These are phyloP conservation scores for Phaenicophaeus curvirostris DNA, from an alignment of 2,797 vertebrate species.

Conservation along the genomic window DNA sequence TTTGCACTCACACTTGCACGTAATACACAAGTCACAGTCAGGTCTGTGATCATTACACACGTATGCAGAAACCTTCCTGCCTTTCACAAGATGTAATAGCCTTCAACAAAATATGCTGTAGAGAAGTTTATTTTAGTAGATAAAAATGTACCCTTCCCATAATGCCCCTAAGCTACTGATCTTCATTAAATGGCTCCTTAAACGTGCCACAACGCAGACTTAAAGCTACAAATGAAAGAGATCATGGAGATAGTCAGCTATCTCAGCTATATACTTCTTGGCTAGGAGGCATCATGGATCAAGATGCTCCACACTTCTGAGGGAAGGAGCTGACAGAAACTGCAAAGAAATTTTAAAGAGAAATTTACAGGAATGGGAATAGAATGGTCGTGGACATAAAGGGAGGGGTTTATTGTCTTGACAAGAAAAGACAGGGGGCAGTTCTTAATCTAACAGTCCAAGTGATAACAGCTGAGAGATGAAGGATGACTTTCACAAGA, in stretches of 20 bases:
- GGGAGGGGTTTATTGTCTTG: neutral
- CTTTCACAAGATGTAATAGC: neutral
- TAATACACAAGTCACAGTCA: neutral
- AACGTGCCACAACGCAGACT: constrained; percentile 41
- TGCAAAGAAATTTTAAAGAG: neutral
- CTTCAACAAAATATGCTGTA: neutral
- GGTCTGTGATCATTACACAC: neutral
- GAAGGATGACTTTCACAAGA: neutral
- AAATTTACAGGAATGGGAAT: neutral
- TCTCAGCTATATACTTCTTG: constrained; percentile 10
- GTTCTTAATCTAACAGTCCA: neutral
- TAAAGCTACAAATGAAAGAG: constrained; percentile 23
- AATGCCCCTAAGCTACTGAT: neutral
- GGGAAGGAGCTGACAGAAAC: neutral
- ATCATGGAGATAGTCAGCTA: neutral
- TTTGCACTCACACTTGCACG: neutral
- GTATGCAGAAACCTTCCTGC: neutral
- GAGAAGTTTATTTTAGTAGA: constrained; percentile 1
- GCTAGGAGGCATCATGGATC: constrained; percentile 23
- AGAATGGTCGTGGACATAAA: neutral
- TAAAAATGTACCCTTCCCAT: neutral
- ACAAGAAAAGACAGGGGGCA: neutral
- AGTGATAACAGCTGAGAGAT: neutral
- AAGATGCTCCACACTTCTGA: neutral
- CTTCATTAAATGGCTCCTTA: constrained; percentile 23